Percentiles rank a stretch among this genome's conserved stretches.
Conservation (phyloP, 2,113 vertebrate genomes). For the Perca flavescens region DNA sequence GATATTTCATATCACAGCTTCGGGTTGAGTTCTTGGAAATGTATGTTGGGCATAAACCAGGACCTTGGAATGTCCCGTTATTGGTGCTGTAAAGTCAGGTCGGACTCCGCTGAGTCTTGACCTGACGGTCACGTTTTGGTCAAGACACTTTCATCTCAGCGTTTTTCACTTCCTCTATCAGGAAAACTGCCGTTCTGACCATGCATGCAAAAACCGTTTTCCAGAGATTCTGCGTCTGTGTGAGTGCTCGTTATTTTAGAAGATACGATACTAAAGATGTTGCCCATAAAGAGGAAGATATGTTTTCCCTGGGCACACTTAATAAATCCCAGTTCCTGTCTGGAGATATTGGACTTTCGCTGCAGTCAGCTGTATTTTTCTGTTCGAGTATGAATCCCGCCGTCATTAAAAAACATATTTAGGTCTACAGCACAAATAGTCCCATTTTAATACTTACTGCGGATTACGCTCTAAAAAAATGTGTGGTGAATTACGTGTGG, state of each 20-base stretch:
- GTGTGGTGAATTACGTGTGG: no score
- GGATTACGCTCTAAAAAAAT: no score
- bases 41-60: neutral
- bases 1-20: neutral
- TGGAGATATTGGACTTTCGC: slow-evolving; percentile 57
- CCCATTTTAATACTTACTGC: neutral
- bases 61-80: slow-evolving; percentile 1
- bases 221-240: neutral
- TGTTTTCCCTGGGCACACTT: slow-evolving; percentile 27
- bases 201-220: neutral
- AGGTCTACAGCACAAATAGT: neutral
- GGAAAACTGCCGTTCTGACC: neutral
- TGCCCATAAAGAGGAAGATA: slow-evolving; percentile 3
- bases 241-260: neutral
- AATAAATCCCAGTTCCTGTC: slow-evolving; percentile 20
- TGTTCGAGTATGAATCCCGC: neutral
- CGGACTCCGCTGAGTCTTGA: neutral
- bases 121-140: slow-evolving; percentile 17
- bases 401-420: neutral
- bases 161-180: slow-evolving; percentile 50
- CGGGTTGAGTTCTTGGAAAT: neutral
- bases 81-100: neutral
- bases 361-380: neutral
- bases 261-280: neutral
- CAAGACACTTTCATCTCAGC: slow-evolving; percentile 32